Base-by-base conservation (phyloP, 2,113 vertebrate species). In the Oreocharis arfaki region DNA sequence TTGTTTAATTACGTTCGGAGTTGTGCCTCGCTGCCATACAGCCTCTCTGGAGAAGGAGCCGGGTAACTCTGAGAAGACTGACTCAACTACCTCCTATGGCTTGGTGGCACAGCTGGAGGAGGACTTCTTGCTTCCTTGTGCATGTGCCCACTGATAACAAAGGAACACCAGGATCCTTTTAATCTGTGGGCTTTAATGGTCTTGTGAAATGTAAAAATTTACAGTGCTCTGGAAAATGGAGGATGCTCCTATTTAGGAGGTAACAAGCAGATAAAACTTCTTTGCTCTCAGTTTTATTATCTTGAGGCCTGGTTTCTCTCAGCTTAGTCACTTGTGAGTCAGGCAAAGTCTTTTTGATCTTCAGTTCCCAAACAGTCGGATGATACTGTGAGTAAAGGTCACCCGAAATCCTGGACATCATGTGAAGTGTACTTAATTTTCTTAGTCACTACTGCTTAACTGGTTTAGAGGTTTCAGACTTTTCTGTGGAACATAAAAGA, bases 241-340 rank as follows among this genome's bases (percentile, higher is more conserved):
- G 44, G 47, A n/a, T 84, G 59, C 41, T 64, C 53, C 37, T 65
- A 27, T 68, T 95, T 41, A 32, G 2, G 26, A 75, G 64, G 27
- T 81, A 60, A 76, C 0, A 6, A 75, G 28, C 28, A 55, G 75
- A 88, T 77, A 80, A 92, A 80, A 52, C 68, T 56, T 21, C 23
- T 67, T 74, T 44, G 33, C 74, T 83, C 82, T 85, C 35, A 32
- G 50, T 94, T 95, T 93, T 91, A 55, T 76, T 95, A 80, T 94
- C 92, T 94, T 59, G 39, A 84, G 86, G 73, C 80, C 82, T 86
- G 47, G 47, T 90, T 96, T 91, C 67, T 93, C 17, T 73, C 56
- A 20, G 64, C 47, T 96, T 94, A 95, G 71, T 96, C 87, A 90
- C 55, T 86, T 60, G n/a, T 96, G 92, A 96, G 82, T 96, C 96